These are phyloP conservation scores for Pachycephus smyrnensis DNA, from an alignment of 2,888 invertebrate genomes.

Conservation along the genomic window DNA sequence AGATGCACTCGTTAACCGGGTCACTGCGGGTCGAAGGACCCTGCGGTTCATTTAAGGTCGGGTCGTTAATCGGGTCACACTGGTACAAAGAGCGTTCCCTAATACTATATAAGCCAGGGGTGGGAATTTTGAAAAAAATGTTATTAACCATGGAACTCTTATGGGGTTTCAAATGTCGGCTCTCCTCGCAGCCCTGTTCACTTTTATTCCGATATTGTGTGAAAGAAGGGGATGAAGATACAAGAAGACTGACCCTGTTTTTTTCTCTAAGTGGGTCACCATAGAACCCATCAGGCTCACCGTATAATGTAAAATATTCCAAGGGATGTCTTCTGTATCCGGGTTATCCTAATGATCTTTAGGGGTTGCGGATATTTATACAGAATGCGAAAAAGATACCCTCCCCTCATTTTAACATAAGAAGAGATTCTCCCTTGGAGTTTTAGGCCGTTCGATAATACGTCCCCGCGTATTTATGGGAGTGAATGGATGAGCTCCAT, in stretches of 20 bases:
- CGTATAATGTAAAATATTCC: not conserved
- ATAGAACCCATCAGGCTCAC: not conserved
- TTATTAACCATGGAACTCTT: not conserved
- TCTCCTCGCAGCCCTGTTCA: not conserved
- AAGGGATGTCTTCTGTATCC: not conserved
- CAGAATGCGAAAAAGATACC: not conserved
- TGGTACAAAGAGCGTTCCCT: not conserved
- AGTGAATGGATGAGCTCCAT: not conserved
- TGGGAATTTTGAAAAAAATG: not conserved
- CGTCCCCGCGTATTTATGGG: not conserved
- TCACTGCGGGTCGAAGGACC: constrained; percentile 42
- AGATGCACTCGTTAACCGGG: constrained; percentile 50
- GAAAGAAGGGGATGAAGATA: not conserved
- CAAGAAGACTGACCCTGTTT: not conserved
- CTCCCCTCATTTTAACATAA: not conserved
- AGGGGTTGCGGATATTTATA: not conserved
- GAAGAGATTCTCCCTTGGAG: not conserved
- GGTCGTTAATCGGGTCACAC: constrained; percentile 4
- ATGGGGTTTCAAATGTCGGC: not conserved
- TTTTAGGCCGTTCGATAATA: not conserved
- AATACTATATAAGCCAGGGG: not conserved
- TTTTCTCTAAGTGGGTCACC: not conserved
- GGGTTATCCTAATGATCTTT: not conserved
- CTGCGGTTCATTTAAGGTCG: not conserved
- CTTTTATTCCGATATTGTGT: not conserved